A percentile compares a stretch with the other conserved stretches of the same genome.
Evolutionary conservation across 2,888 invertebrate genomes (phyloP).

Genomic region (Drosophila birchii): DNA sequence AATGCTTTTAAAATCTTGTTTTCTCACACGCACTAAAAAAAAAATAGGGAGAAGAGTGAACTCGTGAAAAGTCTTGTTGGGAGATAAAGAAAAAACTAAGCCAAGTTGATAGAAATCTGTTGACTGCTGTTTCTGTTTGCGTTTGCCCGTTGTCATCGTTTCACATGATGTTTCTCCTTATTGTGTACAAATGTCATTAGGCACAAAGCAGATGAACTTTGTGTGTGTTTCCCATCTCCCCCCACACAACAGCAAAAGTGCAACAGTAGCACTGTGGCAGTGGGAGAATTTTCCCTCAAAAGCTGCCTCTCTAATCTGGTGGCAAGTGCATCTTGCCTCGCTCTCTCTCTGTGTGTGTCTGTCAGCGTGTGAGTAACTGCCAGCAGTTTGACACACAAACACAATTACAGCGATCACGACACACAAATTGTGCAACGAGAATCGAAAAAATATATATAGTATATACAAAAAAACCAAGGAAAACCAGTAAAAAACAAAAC

Average conservation of each 20-base stretch:
- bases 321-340: conserved; percentile 62
- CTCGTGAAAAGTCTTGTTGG: not conserved
- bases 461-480: conserved; percentile 11
- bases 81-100: conserved; percentile 2
- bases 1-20: conserved; percentile 60
- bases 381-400: conserved; percentile 77
- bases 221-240: conserved; percentile 24
- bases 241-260: conserved; percentile 10
- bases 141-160: conserved; percentile 27
- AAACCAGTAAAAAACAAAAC: conserved; percentile 9
- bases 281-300: conserved; percentile 29
- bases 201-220: conserved; percentile 56
- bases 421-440: conserved; percentile 21
- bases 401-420: conserved; percentile 73
- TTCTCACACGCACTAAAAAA: conserved; percentile 46
- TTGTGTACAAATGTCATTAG: conserved; percentile 77
- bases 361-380: conserved; percentile 62
- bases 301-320: conserved; percentile 46
- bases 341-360: conserved; percentile 24
- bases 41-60: conserved; percentile 4
- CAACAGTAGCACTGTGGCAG: not conserved
- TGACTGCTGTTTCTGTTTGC: conserved; percentile 39
- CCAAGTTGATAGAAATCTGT: conserved; percentile 56
- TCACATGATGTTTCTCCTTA: conserved; percentile 55
- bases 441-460: conserved; percentile 5